Conservation (phyloP, 1,140 invertebrate species). For the Lithobius niger region DNA sequence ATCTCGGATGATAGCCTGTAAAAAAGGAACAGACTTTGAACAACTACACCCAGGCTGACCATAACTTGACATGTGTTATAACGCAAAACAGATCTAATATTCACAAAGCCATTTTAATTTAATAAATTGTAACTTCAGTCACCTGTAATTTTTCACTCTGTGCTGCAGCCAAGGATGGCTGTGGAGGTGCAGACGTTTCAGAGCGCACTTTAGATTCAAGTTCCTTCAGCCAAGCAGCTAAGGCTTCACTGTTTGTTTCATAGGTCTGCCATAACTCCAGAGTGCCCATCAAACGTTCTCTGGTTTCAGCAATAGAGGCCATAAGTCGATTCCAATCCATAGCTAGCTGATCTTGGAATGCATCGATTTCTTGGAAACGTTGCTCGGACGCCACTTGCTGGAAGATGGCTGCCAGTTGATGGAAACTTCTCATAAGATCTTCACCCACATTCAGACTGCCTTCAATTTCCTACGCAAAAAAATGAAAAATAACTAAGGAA, state of each 20-base stretch:
- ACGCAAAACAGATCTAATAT: no score
- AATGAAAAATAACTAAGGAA: not conserved
- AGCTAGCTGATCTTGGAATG: not conserved
- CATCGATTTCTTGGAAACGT: not conserved
- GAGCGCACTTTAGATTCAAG: slow-evolving; percentile 61
- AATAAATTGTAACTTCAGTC: not conserved
- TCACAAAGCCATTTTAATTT: no score
- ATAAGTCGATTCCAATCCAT: not conserved
- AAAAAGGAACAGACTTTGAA: no score
- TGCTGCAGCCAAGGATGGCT: not conserved
- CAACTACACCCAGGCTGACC: no score
- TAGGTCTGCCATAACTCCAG: slow-evolving; percentile 52
- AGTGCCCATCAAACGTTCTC: not conserved
- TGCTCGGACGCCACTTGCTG: not conserved
- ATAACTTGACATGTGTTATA: no score
- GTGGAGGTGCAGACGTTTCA: slow-evolving; percentile 39
- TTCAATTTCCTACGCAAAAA: slow-evolving; percentile 45
- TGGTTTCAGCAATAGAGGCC: not conserved
- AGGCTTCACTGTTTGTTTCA: slow-evolving; percentile 56
- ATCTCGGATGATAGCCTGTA: not conserved
- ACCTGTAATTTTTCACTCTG: not conserved
- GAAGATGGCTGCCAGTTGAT: not conserved
- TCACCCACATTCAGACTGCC: slow-evolving; percentile 42
- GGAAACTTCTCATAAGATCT: not conserved
- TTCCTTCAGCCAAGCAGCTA: slow-evolving; percentile 71